Evolutionary conservation across 1,140 invertebrate species (phyloP).

Genomic region (Bemisia tabaci): DNA sequence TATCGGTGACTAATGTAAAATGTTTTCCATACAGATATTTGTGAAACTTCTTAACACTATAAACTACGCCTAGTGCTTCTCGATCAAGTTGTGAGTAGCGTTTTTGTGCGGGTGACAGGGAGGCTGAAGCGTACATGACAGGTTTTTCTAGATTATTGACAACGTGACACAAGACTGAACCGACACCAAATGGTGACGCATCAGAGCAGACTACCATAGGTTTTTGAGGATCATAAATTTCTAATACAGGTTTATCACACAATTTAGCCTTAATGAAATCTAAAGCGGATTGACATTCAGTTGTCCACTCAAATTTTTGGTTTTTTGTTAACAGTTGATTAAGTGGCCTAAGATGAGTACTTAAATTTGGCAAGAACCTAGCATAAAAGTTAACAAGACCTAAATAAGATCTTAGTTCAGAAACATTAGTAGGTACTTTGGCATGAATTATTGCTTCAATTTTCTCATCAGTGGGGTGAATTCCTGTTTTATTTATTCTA

Average conservation of each 20-base stretch:
- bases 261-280: conserved; percentile 20
- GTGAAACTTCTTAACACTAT: conserved; percentile 30
- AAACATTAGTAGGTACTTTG: conserved; percentile 24
- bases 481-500: conserved; percentile 9
- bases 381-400: conserved; percentile 17
- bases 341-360: conserved; percentile 13
- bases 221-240: conserved; percentile 25
- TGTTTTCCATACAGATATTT: conserved; percentile 14
- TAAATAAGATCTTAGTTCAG: conserved; percentile 20
- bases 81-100: conserved; percentile 34
- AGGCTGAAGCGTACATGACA: conserved; percentile 32
- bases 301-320: conserved; percentile 14
- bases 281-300: conserved; percentile 15
- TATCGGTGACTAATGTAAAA: conserved; percentile 8
- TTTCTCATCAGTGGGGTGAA: conserved; percentile 20
- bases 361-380: conserved; percentile 15
- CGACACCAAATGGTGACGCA: conserved; percentile 25
- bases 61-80: conserved; percentile 32
- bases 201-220: conserved; percentile 28
- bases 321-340: conserved; percentile 15
- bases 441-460: conserved; percentile 27
- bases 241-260: conserved; percentile 26
- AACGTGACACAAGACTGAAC: conserved; percentile 30
- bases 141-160: conserved; percentile 27
- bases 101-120: conserved; percentile 21